phyloP scores from a whole-genome alignment of 2,113 vertebrate species.

The Lasiurus cinereus region DNA sequence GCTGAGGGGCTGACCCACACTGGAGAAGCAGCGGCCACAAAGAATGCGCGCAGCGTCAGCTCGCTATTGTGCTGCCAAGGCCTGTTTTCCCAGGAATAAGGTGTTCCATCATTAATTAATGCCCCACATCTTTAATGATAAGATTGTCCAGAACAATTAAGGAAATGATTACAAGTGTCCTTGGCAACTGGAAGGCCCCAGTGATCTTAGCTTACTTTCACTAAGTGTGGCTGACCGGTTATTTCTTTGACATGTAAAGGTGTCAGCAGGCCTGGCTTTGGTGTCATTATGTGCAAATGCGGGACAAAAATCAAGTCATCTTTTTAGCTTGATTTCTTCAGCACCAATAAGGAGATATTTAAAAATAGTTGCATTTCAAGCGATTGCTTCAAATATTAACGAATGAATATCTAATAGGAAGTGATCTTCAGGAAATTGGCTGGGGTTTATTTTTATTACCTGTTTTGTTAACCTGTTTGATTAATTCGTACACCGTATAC shows the following conservation, averaged over 20 bases:
- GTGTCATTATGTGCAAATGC: constrained; percentile 84
- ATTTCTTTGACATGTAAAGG: constrained; percentile 90
- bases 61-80: constrained; percentile 86
- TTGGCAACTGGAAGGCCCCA: constrained; percentile 90
- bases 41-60: constrained; percentile 85
- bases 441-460: not conserved
- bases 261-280: constrained; percentile 85
- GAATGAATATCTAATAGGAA: constrained; percentile 27
- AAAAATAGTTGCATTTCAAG: constrained; percentile 44
- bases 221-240: constrained; percentile 90
- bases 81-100: constrained; percentile 85
- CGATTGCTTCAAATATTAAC: not conserved
- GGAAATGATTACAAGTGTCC: constrained; percentile 90
- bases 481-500: not conserved
- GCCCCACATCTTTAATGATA: constrained; percentile 88
- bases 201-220: constrained; percentile 88
- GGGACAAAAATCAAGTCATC: constrained; percentile 67
- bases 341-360: constrained; percentile 73
- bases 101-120: constrained; percentile 89
- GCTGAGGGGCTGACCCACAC: constrained; percentile 79
- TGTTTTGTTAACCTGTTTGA: not conserved
- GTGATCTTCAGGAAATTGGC: not conserved
- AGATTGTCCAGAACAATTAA: constrained; percentile 91
- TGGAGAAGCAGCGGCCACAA: constrained; percentile 85
- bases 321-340: constrained; percentile 72